Percentiles rank a stretch among this genome's conserved stretches.
These are phyloP conservation scores for Labeo catla DNA, from an alignment of 2,113 vertebrate species.

Conservation along the genomic window DNA sequence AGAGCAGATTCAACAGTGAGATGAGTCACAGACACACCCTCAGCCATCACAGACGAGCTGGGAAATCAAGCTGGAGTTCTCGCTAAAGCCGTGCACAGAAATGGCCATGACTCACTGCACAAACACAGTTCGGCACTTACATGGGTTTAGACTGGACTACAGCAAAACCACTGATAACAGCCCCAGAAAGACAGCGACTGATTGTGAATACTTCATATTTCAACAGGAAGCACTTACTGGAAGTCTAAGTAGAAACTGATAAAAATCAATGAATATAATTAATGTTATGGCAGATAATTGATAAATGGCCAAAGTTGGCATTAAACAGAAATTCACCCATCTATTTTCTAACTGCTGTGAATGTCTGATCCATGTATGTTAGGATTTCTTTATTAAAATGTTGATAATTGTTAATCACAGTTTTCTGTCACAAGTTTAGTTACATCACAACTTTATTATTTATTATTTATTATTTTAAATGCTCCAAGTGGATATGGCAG, in stretches of 20 bases:
- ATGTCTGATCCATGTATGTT: background rate
- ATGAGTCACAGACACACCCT: constrained; percentile 52
- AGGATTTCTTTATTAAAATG: background rate
- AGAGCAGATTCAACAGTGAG: constrained; percentile 33
- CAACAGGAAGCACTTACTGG: background rate
- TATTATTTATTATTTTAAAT: background rate
- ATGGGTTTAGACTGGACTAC: background rate
- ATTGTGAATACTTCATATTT: background rate
- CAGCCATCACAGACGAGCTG: constrained; percentile 53
- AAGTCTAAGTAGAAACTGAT: background rate
- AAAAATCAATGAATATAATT: background rate
- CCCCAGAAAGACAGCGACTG: background rate
- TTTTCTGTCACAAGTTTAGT: no score
- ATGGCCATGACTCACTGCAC: background rate
- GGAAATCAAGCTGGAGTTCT: constrained; percentile 12
- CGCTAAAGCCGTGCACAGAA: background rate
- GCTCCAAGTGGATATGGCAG: background rate
- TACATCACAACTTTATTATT: background rate
- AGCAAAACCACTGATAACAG: background rate
- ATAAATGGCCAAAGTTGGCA: background rate
- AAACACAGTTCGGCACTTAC: background rate
- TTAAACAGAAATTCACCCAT: background rate
- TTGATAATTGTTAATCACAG: background rate
- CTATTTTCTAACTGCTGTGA: background rate
- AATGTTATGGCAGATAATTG: background rate